Evolutionary conservation across 2,797 vertebrate genomes (phyloP), one percentile per base, ranked within the genome.

Genomic region (Alosa sapidissima): DNA sequence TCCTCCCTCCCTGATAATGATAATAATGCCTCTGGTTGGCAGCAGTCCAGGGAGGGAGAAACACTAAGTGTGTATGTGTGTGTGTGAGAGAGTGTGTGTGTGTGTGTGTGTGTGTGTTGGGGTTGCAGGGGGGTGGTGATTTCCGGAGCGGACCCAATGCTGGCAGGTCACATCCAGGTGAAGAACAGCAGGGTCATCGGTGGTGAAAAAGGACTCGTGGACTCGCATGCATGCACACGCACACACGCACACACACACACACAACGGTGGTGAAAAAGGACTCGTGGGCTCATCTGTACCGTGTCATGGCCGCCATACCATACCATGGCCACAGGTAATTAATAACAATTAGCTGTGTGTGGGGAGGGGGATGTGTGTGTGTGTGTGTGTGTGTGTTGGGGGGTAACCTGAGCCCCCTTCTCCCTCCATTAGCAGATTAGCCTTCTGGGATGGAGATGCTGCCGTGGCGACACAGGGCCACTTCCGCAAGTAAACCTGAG

Each of bases 321-420:
- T 14, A 33, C 41, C 65, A 72, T 9, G 65, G 68, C 33, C 33
- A 75, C 68, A 75, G 89, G 90, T 92, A 93, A 95, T 94, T 94
- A 94, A 93, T 93, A 93, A 94, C 93, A 93, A 94, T 94, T 93
- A 93, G 92, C 87, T 92, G 93, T 90, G 94, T 93, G 94, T 94
- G 93, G 94, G 21, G 62, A 41, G 11, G 93, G 89, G 91, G 55
- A 21, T 24, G 33, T 24, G 65, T 72, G 33, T 36, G 33, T 24
- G 33, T 81, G 78, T 45, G 14, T 45, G 45, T 41, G 45, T 41
- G 75, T 81, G 75, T 81, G 45, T 48, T 81, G 9, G 28, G 24
- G 24, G 62, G 62, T 33, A 65, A 65, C 62, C 11, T 33, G 24
- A 65, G 62, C 24, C n/a, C 24, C 9, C 62, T 33, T 13, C 62